These are phyloP conservation scores for Dufourea novaeangliae DNA, from an alignment of 1,140 invertebrate species.

Conservation along the genomic window DNA sequence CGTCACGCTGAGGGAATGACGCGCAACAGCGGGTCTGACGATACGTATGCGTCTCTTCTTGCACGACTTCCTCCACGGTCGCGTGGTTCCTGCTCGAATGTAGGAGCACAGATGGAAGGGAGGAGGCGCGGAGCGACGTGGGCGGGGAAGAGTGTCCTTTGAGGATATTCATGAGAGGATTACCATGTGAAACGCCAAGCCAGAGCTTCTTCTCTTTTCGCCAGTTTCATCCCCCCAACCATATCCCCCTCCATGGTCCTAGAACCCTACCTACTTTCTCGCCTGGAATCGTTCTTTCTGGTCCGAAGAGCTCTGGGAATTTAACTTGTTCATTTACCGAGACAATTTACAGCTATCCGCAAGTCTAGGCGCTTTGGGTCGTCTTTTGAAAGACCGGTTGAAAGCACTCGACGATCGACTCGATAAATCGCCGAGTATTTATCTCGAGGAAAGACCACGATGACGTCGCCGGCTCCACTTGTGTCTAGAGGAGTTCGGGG, in stretches of 20 bases:
- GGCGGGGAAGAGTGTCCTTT: conserved; percentile 51
- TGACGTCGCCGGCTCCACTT: neutral
- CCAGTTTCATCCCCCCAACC: conserved; percentile 3
- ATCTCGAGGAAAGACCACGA: conserved; percentile 16
- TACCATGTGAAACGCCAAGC: conserved; percentile 70
- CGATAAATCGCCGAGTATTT: conserved; percentile 44
- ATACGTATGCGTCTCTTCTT: conserved; percentile 54
- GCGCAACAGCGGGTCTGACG: conserved; percentile 55
- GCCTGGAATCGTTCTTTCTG: conserved; percentile 40
- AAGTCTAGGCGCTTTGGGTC: neutral
- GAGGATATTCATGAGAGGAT: conserved; percentile 71
- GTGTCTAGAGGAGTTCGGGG: no score
- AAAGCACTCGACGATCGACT: conserved; percentile 35
- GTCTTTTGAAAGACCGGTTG: conserved; percentile 24
- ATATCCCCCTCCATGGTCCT: neutral
- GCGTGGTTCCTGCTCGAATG: conserved; percentile 3
- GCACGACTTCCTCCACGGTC: conserved; percentile 13
- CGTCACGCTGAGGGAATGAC: no score
- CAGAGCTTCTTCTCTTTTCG: conserved; percentile 63
- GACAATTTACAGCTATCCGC: conserved; percentile 60
- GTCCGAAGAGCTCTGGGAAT: conserved; percentile 47
- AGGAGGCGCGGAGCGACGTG: neutral
- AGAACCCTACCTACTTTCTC: conserved; percentile 16
- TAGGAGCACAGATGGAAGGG: conserved; percentile 4
- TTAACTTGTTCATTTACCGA: conserved; percentile 61